These are phyloP conservation scores for Thecocarcelia acutangulata DNA, from an alignment of 2,888 invertebrate genomes.

Conservation along the genomic window DNA sequence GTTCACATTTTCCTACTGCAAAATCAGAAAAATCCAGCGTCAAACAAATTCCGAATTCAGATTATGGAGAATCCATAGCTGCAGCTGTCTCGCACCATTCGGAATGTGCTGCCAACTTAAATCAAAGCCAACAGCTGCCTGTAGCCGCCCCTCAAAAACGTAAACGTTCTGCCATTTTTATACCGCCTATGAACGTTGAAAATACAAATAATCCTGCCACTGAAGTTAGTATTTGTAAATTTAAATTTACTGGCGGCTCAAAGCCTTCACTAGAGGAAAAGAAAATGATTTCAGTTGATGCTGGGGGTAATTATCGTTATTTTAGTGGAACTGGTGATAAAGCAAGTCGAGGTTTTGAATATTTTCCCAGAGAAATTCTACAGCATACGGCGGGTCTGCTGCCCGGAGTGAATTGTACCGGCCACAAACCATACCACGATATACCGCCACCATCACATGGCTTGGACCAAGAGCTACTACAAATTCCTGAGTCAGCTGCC, in stretches of 20 bases:
- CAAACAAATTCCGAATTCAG: constrained; percentile 73
- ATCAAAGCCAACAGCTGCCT: neutral
- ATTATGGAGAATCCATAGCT: constrained; percentile 69
- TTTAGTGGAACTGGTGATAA: constrained; percentile 93
- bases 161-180: constrained; percentile 91
- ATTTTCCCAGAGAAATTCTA: constrained; percentile 87
- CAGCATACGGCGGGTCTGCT: constrained; percentile 84
- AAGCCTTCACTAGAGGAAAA: constrained; percentile 94
- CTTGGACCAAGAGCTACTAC: constrained; percentile 79
- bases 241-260: constrained; percentile 95
- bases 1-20: constrained; percentile 48
- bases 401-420: constrained; percentile 83
- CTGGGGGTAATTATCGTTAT: constrained; percentile 93
- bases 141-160: constrained; percentile 84
- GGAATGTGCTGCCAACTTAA: too few relatives aligned
- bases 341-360: constrained; percentile 89
- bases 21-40: constrained; percentile 81
- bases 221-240: constrained; percentile 95
- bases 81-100: neutral
- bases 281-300: constrained; percentile 94
- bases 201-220: constrained; percentile 89
- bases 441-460: constrained; percentile 79
- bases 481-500: constrained; percentile 79
- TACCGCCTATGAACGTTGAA: constrained; percentile 90
- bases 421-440: constrained; percentile 81